Evolutionary conservation across 2,113 vertebrate species (phyloP).

Genomic region (Upupa epops): DNA sequence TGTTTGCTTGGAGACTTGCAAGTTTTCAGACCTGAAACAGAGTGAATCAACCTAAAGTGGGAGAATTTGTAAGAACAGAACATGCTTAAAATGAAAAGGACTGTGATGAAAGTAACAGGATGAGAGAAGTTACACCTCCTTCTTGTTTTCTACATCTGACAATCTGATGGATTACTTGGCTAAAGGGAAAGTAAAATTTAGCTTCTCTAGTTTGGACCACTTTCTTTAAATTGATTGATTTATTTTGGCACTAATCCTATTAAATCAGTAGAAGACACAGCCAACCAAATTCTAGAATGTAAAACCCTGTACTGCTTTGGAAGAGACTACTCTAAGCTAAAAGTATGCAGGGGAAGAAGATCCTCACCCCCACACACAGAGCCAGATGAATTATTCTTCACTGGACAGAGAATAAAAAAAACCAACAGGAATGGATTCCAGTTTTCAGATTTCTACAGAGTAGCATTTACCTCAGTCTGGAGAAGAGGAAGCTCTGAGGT

Average conservation of each 20-base stretch:
- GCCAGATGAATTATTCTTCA: neutral
- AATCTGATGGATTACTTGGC: conserved; percentile 6
- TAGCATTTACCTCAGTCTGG: neutral
- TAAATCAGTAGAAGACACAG: neutral
- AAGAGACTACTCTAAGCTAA: conserved; percentile 23
- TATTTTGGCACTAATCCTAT: conserved; percentile 22
- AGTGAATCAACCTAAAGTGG: neutral
- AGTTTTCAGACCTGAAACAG: neutral
- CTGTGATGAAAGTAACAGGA: neutral
- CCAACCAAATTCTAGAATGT: neutral
- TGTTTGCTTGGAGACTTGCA: neutral
- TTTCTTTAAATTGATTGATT: conserved; percentile 29
- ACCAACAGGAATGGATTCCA: neutral
- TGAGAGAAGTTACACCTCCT: neutral
- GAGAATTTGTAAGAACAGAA: neutral
- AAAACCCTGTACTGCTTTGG: neutral
- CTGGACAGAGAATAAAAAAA: neutral
- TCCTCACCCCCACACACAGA: conserved; percentile 12
- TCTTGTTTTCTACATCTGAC: neutral
- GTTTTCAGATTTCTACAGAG: neutral
- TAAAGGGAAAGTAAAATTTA: conserved; percentile 37
- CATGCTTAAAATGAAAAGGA: neutral
- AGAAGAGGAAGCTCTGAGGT: too few species aligned
- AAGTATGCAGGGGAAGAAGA: neutral
- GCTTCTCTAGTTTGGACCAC: neutral